Evolutionary conservation across 2,797 vertebrate species (phyloP).

Genomic region (Gallirallus australis): DNA sequence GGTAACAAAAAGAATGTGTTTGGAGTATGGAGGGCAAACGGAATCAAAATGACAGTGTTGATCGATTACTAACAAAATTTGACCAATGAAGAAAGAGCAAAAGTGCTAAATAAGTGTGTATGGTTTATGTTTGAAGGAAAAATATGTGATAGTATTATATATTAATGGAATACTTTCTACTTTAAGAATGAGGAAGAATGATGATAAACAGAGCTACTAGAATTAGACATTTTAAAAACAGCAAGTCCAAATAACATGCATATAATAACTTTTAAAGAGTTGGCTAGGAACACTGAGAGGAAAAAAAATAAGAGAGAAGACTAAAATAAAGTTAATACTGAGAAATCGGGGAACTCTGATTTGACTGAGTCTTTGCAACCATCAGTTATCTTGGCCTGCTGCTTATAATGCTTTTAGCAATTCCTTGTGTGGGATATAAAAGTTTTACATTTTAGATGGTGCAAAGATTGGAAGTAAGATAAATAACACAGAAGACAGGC

Average conservation of each 20-base stretch:
- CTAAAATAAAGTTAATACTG: background rate
- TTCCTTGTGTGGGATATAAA: background rate
- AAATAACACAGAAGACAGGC: slow-evolving; percentile 8
- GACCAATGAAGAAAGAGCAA: background rate
- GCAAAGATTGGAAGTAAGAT: background rate
- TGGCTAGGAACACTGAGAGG: background rate
- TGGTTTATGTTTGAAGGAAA: background rate
- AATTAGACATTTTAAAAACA: slow-evolving; percentile 22
- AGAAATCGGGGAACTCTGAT: background rate
- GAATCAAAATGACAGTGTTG: background rate
- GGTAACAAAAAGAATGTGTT: background rate
- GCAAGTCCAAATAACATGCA: background rate
- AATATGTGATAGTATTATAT: background rate
- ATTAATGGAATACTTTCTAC: slow-evolving; percentile 4
- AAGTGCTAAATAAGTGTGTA: background rate
- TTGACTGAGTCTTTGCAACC: background rate
- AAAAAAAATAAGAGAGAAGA: background rate
- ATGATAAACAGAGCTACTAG: slow-evolving; percentile 11
- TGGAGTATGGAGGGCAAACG: background rate
- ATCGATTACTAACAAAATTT: background rate
- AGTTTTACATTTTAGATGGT: background rate
- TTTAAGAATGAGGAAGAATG: background rate
- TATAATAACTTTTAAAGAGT: background rate
- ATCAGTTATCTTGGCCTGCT: background rate
- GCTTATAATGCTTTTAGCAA: background rate